Evolutionary conservation across 2,888 invertebrate genomes (phyloP), one percentile per base, ranked within the genome.

Genomic region (Cistogaster globosa): DNA sequence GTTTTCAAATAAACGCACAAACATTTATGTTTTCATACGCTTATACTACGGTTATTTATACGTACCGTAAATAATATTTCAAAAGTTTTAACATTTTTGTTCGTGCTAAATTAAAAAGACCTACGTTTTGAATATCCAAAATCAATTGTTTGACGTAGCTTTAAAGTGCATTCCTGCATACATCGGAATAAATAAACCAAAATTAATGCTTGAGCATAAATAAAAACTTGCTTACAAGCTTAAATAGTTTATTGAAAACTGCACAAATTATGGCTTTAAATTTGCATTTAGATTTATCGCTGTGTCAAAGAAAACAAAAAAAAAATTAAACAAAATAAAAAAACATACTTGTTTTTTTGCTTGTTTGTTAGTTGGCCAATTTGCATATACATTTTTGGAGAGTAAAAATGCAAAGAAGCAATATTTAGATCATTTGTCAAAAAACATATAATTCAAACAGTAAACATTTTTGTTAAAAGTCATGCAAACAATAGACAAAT

Each of bases 231-330:
- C 67, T 63, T 74, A 63, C 69, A 74, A 78, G 57, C 71, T 83
- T 55, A 82, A 82, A 83, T 67, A 65, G 78, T 85, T 75, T 83
- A 85, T 83, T 83, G 85, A 79, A 82, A 85, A 82, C 78, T 85
- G 75, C 78, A 85, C 69, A 85, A 85, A 83, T 85, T 85, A 85
- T 79, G 74, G 78, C 68, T 81, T 84, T 81, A 72, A 81, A 81
- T 81, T 84, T 84, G 74, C 84, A 84, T 81, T 77, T 77, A 81
- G 81, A 84, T 84, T 84, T 85, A 85, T 85, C 75, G 75, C 82
- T 69, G 63, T 53, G 20, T 8, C 38, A 58, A 5, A 42, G 58
- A 42, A 63, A 48, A 32, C 6, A 53, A 32, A 5, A 51, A 51
- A 58, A 2, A 48, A 65, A 48, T 22, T n/a, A n/a, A n/a, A n/a